Evolutionary conservation across 2,797 vertebrate species (phyloP).

Genomic region (Oreortyx pictus): DNA sequence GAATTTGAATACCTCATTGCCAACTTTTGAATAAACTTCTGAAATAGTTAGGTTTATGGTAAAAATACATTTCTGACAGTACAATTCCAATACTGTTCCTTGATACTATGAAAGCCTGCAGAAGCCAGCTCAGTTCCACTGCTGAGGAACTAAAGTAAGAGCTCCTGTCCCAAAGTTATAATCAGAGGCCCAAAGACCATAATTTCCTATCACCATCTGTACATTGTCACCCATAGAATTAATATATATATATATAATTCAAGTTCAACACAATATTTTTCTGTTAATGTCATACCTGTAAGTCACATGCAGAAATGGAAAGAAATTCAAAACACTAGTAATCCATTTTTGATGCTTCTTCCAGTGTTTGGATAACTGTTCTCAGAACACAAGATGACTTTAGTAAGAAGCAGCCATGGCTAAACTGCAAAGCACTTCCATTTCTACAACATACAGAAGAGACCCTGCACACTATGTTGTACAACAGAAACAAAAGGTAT

Average conservation of each 20-base stretch:
- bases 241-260: background rate
- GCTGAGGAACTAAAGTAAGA: background rate
- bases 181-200: background rate
- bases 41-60: background rate
- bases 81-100: background rate
- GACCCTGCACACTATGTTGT: background rate
- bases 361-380: background rate
- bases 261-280: background rate
- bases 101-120: background rate
- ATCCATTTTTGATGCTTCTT: background rate
- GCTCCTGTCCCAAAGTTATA: background rate
- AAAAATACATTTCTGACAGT: background rate
- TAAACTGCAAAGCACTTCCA: background rate
- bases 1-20: background rate
- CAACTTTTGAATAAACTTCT: background rate
- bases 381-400: background rate
- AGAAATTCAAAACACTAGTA: background rate
- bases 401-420: background rate
- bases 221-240: background rate
- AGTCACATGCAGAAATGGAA: background rate
- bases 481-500: background rate
- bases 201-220: background rate
- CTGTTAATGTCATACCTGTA: background rate
- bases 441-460: fast-evolving
- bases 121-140: background rate